Evolutionary conservation across 2,113 vertebrate genomes (phyloP).

Genomic region (Lophius piscatorius): DNA sequence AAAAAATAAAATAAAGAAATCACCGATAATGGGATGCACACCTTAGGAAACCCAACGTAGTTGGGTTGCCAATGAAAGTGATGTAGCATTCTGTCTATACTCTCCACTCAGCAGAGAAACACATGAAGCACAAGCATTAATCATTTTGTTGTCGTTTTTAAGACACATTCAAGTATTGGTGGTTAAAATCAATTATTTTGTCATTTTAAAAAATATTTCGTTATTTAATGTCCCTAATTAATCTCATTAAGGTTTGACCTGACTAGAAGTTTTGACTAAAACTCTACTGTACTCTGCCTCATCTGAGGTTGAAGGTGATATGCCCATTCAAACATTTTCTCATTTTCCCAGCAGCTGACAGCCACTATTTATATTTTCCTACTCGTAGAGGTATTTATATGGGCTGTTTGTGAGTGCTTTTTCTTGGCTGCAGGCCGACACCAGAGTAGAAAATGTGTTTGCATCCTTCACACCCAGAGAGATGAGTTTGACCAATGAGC

Average conservation of each 20-base stretch:
- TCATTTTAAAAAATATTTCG: no score
- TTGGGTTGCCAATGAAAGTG: no score
- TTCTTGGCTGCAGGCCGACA: constrained; percentile 31
- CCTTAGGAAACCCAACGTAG: background rate
- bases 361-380: constrained; percentile 26
- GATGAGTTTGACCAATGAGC: constrained; percentile 37
- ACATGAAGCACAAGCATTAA: background rate
- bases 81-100: no score
- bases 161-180: no score
- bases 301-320: constrained; percentile 15
- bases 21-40: no score
- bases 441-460: constrained; percentile 48
- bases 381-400: constrained; percentile 20
- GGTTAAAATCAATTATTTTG: no score
- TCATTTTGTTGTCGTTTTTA: no score
- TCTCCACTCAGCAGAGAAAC: background rate
- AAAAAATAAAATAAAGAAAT: no score
- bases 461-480: constrained; percentile 18
- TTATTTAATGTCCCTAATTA: no score
- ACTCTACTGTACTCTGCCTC: constrained; percentile 1
- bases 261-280: constrained; percentile 2
- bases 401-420: constrained; percentile 20
- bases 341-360: constrained; percentile 46
- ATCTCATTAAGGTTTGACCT: no score
- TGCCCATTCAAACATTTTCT: constrained; percentile 31